Evolutionary conservation across 2,113 vertebrate genomes (phyloP).

Genomic region (Lasiurus borealis): DNA sequence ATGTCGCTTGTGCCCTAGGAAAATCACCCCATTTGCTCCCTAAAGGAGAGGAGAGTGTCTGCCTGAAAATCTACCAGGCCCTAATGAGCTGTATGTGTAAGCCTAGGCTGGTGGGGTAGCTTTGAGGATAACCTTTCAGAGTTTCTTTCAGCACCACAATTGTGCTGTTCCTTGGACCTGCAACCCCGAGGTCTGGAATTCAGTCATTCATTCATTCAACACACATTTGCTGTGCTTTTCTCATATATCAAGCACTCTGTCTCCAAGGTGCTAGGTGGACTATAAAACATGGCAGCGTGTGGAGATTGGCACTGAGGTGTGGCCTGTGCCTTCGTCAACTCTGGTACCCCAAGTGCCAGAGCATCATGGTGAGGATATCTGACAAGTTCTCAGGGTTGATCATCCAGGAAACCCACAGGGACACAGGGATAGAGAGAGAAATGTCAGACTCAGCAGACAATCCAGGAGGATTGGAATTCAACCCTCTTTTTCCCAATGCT

Average conservation of each 20-base stretch:
- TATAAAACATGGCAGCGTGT: too few species aligned
- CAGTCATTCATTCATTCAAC: neutral
- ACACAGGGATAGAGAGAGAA: neutral
- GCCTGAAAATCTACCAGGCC: neutral
- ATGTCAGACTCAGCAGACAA: neutral
- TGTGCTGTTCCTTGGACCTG: neutral
- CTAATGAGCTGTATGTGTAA: accelerated
- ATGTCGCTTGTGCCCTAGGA: neutral
- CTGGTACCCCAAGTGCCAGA: neutral
- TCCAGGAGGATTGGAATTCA: neutral
- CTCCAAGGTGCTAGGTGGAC: neutral
- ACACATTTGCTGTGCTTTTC: neutral
- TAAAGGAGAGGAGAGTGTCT: neutral
- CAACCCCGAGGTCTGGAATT: neutral
- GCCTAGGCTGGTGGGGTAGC: accelerated
- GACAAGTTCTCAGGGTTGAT: neutral
- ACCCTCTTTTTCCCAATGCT: neutral
- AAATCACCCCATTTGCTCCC: neutral
- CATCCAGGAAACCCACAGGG: neutral
- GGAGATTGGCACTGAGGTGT: neutral
- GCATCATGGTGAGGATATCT: neutral
- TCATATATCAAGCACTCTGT: neutral
- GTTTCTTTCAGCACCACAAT: neutral
- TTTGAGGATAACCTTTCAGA: neutral
- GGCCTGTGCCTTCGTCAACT: neutral